Evolutionary conservation across 2,888 invertebrate genomes (phyloP).

Genomic region (Eumerus sabulonum): DNA sequence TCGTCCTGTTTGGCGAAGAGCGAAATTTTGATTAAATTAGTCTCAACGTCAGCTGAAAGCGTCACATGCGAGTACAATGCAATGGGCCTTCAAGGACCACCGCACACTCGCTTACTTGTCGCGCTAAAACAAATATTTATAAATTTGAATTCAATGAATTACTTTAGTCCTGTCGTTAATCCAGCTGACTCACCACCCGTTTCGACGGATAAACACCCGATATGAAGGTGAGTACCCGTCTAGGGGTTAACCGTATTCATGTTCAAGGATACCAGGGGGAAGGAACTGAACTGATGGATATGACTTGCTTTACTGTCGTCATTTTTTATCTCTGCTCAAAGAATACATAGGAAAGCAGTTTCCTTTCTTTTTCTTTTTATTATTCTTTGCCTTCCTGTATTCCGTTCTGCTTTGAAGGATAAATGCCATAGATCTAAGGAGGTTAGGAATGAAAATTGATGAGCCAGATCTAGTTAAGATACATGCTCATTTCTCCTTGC

Average conservation of each 20-base stretch:
- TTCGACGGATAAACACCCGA: too few relatives aligned
- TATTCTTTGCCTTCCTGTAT: too few relatives aligned
- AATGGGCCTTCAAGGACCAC: too few relatives aligned
- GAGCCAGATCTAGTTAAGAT: conserved; percentile 34
- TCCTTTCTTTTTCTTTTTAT: too few relatives aligned
- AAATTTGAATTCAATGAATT: too few relatives aligned
- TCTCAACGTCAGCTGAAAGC: conserved; percentile 17
- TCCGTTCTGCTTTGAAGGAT: conserved; percentile 25
- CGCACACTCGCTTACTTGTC: too few relatives aligned
- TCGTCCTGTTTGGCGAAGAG: background rate
- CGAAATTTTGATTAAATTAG: conserved; percentile 56
- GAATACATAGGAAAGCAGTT: background rate
- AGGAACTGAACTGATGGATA: conserved; percentile 56
- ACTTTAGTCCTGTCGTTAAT: too few relatives aligned
- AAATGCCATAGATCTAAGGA: conserved; percentile 51
- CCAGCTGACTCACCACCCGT: too few relatives aligned
- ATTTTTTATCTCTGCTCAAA: conserved; percentile 28
- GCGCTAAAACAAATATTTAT: too few relatives aligned
- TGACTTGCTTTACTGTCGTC: conserved; percentile 20
- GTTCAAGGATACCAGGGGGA: conserved; percentile 59
- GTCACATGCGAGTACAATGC: too few relatives aligned
- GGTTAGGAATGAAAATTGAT: conserved; percentile 40
- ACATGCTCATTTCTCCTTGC: conserved; percentile 13
- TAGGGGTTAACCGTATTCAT: conserved; percentile 31
- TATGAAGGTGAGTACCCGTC: conserved; percentile 4